Evolutionary conservation across 2,113 vertebrate genomes (phyloP).

Genomic region (Redunca redunca): DNA sequence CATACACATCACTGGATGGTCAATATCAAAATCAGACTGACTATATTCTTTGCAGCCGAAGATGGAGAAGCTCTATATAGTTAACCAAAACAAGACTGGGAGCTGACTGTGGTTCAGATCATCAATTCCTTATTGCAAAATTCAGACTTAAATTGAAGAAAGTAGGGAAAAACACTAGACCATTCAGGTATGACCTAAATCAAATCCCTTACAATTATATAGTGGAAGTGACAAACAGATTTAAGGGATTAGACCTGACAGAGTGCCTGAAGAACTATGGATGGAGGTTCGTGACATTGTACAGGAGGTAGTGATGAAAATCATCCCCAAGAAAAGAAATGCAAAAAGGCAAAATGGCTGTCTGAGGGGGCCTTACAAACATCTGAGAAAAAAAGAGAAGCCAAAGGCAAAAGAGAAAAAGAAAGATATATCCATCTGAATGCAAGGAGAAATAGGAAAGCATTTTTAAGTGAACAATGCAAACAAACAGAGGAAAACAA

Average conservation of each 20-base stretch:
- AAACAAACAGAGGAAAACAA: background rate
- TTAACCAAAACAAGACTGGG: background rate
- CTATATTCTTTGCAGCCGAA: background rate
- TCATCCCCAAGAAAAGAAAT: background rate
- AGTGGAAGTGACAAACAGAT: background rate
- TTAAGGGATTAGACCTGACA: background rate
- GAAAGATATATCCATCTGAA: background rate
- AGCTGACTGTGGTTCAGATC: background rate
- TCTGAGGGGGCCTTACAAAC: background rate
- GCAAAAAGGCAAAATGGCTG: background rate
- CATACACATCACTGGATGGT: background rate
- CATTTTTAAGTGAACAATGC: background rate
- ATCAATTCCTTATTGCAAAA: background rate
- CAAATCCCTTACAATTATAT: background rate
- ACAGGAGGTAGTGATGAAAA: background rate
- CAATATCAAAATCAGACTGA: background rate
- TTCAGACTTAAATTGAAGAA: background rate
- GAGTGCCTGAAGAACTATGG: background rate
- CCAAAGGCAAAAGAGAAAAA: background rate
- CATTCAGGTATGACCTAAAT: background rate
- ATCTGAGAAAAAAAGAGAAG: background rate
- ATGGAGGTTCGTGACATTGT: fast-evolving
- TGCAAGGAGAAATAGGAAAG: background rate
- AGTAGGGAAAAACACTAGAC: background rate
- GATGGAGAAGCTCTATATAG: background rate